phyloP scores from a whole-genome alignment of 2,888 invertebrate species.

The Pseudanteris insignis region DNA sequence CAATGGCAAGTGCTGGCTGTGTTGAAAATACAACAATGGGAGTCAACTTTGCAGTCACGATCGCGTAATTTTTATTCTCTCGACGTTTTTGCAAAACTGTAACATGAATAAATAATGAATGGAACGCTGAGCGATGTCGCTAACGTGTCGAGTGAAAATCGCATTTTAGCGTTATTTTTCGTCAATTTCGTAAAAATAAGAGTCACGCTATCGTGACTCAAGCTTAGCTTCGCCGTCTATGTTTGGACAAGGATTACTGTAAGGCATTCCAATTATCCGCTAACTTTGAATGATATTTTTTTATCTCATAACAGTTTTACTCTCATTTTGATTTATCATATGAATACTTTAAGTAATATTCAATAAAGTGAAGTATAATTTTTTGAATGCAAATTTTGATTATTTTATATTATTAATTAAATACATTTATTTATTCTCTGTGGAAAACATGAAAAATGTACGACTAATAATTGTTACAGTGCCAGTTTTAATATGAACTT shows the following conservation, averaged over 20 bases:
- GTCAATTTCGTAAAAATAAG: constrained; percentile 19
- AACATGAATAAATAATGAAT: constrained; percentile 29
- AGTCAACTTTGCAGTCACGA: constrained; percentile 21
- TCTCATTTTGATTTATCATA: no score
- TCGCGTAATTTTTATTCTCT: constrained; percentile 4
- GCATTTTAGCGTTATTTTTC: constrained; percentile 21
- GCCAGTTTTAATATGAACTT: no score
- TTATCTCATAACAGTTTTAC: constrained; percentile 11
- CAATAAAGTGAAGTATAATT: no score
- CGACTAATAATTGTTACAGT: no score
- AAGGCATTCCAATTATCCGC: constrained; percentile 39
- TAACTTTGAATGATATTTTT: constrained; percentile 29
- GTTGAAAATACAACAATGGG: constrained; percentile 28
- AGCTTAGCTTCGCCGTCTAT: constrained; percentile 6
- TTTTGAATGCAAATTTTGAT: no score
- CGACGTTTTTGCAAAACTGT: constrained; percentile 23
- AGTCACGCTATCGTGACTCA: constrained; percentile 38
- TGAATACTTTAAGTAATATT: no score
- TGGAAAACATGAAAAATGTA: no score
- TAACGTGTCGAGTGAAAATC: constrained; percentile 24
- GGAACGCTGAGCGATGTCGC: constrained; percentile 11
- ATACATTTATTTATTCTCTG: no score
- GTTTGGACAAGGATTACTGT: constrained; percentile 32
- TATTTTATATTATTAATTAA: no score
- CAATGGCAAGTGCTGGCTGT: constrained; percentile 12